These are phyloP conservation scores for Parotocinclus haroldoi DNA, from an alignment of 2,797 vertebrate genomes.

Conservation along the genomic window DNA sequence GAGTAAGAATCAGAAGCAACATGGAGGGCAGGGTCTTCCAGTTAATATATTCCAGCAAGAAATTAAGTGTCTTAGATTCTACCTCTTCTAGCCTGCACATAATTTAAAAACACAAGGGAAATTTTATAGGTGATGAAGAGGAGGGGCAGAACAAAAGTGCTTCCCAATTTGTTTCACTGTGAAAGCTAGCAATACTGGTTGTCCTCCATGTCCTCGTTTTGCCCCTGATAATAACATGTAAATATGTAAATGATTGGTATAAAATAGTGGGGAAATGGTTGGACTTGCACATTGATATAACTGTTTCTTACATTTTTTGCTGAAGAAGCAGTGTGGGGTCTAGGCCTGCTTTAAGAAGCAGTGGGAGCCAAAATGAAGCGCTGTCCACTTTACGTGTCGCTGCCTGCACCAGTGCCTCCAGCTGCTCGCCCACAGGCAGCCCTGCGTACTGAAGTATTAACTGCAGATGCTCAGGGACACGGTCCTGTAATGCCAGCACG, in stretches of 20 bases:
- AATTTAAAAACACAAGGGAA: constrained; percentile 39
- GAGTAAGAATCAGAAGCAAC: constrained; percentile 58
- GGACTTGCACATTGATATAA: background rate
- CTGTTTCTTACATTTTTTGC: constrained; percentile 54
- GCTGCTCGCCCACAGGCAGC: constrained; percentile 41
- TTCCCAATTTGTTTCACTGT: background rate
- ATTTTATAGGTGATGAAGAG: constrained; percentile 2
- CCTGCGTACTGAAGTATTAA: constrained; percentile 61
- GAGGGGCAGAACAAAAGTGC: background rate
- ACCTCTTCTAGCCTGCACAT: constrained; percentile 57
- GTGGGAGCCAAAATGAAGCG: constrained; percentile 65
- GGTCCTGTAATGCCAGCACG: constrained; percentile 40
- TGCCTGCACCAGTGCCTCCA: constrained; percentile 53
- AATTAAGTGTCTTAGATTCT: constrained; percentile 59
- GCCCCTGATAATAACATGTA: too few relatives aligned
- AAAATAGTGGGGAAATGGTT: too few relatives aligned
- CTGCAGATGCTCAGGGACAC: constrained; percentile 54
- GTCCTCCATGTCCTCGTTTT: too few relatives aligned
- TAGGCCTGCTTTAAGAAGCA: constrained; percentile 63
- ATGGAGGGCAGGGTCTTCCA: constrained; percentile 58
- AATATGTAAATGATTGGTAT: too few relatives aligned
- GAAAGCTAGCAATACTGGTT: too few relatives aligned
- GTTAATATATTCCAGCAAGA: constrained; percentile 70
- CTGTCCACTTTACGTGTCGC: constrained; percentile 43
- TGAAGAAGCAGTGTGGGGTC: constrained; percentile 63